Evolutionary conservation across 2,888 invertebrate species (phyloP).

Genomic region (Catocala sponsa): DNA sequence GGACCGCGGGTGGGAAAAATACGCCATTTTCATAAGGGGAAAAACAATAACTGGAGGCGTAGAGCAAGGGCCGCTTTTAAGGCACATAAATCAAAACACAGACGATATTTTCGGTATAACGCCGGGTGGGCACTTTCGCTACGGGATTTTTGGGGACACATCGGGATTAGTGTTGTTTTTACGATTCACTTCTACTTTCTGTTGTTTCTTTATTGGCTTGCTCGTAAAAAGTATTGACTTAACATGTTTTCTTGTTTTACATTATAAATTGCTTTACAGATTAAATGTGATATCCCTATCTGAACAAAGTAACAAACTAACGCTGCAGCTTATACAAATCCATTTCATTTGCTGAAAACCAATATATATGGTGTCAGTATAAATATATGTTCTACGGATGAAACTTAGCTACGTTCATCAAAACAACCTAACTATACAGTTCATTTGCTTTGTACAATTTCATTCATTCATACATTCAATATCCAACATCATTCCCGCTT

Average conservation of each 20-base stretch:
- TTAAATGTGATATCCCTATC: slow-evolving; percentile 1
- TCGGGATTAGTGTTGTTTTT: slow-evolving; percentile 83
- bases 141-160: slow-evolving; percentile 75
- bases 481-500: slow-evolving; percentile 56
- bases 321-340: too few relatives aligned
- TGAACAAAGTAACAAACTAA: too few relatives aligned
- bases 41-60: slow-evolving; percentile 83
- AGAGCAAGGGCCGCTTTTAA: slow-evolving; percentile 82
- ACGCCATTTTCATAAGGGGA: slow-evolving; percentile 82
- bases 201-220: slow-evolving; percentile 71
- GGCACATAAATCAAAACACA: slow-evolving; percentile 85
- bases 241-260: slow-evolving; percentile 55
- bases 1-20: slow-evolving; percentile 74
- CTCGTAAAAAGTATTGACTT: slow-evolving; percentile 65
- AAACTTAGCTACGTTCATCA: slow-evolving; percentile 19
- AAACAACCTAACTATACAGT: slow-evolving; percentile 38
- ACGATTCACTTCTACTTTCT: slow-evolving; percentile 78
- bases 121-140: slow-evolving; percentile 74
- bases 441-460: slow-evolving; percentile 55
- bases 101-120: slow-evolving; percentile 79
- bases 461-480: slow-evolving; percentile 62
- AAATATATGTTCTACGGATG: too few relatives aligned
- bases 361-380: too few relatives aligned
- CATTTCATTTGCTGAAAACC: too few relatives aligned
- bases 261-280: slow-evolving; percentile 19